phyloP scores from a whole-genome alignment of 2,888 invertebrate genomes.

The Platerodrilus igneus region DNA sequence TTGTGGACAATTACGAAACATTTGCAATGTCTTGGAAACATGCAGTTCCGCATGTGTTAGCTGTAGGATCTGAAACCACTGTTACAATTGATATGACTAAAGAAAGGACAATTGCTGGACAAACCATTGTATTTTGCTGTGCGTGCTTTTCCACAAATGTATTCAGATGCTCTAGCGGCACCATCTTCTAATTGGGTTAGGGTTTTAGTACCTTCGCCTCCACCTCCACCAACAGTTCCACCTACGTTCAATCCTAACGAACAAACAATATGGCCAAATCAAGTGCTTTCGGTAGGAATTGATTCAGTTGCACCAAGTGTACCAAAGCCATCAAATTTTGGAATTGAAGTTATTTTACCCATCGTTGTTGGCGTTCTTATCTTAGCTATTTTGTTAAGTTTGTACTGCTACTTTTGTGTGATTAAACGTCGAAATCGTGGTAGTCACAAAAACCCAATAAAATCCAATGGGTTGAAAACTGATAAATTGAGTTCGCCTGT shows the following conservation, averaged over 20 bases:
- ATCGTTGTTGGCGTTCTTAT: slow-evolving; percentile 49
- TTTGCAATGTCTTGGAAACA: slow-evolving; percentile 47
- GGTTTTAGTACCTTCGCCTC: slow-evolving; percentile 51
- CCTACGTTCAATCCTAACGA: slow-evolving; percentile 43
- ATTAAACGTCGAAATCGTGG: slow-evolving; percentile 42
- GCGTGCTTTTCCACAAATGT: slow-evolving; percentile 48
- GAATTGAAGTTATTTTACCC: slow-evolving; percentile 50
- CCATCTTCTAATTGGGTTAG: slow-evolving; percentile 54
- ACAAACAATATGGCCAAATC: slow-evolving; percentile 43
- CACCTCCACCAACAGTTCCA: slow-evolving; percentile 50
- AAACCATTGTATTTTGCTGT: slow-evolving; percentile 53
- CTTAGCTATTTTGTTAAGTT: slow-evolving; percentile 44
- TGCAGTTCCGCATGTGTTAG: slow-evolving; percentile 47
- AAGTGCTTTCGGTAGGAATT: slow-evolving; percentile 37
- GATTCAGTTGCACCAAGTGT: slow-evolving; percentile 45
- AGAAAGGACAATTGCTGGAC: slow-evolving; percentile 48
- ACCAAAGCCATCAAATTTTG: slow-evolving; percentile 44
- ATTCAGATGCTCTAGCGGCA: slow-evolving; percentile 42
- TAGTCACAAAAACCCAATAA: slow-evolving; percentile 35
- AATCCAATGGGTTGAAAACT: slow-evolving; percentile 38
- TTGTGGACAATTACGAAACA: slow-evolving; percentile 50
- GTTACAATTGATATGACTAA: slow-evolving; percentile 50
- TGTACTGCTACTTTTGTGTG: slow-evolving; percentile 52
- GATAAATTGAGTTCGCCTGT: slow-evolving; percentile 46
- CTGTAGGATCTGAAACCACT: slow-evolving; percentile 52